Percentiles rank a stretch among this genome's conserved stretches.
These are phyloP conservation scores for Chrysaora quinquecirrha DNA, from an alignment of 30 jellyfish, hydroid and myxozoan genomes.

Conservation along the genomic window DNA sequence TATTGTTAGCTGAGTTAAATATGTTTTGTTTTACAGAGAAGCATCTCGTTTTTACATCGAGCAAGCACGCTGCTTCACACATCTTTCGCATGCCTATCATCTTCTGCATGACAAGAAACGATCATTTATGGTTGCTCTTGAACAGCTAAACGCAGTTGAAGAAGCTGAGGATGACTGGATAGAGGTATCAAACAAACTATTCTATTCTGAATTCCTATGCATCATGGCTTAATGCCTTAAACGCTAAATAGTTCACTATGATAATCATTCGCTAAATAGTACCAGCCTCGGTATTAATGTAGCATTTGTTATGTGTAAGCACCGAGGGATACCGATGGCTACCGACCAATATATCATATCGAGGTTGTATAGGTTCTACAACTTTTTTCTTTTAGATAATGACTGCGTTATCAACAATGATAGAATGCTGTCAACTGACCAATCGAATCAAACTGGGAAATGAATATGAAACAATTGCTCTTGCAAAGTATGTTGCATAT, in stretches of 20 bases:
- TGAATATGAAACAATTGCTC: conserved; percentile 44
- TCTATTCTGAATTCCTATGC: too few relatives aligned
- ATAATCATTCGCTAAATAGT: too few relatives aligned
- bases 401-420: conserved; percentile 39
- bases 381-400: conserved; percentile 22
- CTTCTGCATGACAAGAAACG: conserved; percentile 48
- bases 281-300: too few relatives aligned
- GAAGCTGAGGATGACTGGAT: conserved; percentile 89
- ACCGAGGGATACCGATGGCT: too few relatives aligned
- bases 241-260: too few relatives aligned
- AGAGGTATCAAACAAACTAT: conserved; percentile 63
- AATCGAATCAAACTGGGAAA: conserved; percentile 38
- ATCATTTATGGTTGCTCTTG: conserved; percentile 73
- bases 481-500: conserved; percentile 30
- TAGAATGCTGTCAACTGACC: conserved; percentile 62
- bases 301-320: too few relatives aligned
- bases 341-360: too few relatives aligned
- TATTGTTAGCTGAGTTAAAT: too few relatives aligned
- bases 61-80: conserved; percentile 82
- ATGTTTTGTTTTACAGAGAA: conserved; percentile 46
- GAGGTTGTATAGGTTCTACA: too few relatives aligned
- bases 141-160: conserved; percentile 88
- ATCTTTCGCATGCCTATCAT: conserved; percentile 69
- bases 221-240: too few relatives aligned
- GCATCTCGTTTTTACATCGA: conserved; percentile 47